Evolutionary conservation across 92 coral and sea anemone genomes (phyloP), one percentile per base, ranked within the genome.

Genomic region (Bergia puertoricense): DNA sequence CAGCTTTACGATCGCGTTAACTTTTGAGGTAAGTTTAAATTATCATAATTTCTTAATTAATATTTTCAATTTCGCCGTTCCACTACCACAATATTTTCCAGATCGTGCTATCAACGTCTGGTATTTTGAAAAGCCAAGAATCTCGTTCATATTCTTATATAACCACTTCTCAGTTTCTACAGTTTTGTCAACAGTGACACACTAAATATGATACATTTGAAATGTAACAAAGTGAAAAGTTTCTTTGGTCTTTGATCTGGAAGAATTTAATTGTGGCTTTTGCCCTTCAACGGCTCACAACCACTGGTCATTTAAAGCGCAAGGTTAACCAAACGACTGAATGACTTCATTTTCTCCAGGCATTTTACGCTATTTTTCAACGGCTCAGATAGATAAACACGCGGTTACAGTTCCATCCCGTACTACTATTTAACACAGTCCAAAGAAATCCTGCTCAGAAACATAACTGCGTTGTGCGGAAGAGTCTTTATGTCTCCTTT

Each of bases 11-110:
- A 69, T 44, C 77, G 46, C 11, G 76, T 45, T 71, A 46, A 16
- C 62, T 68, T 44, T 84, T 69, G 79, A 84, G 87, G 79, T 84
- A 84, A 8, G 87, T 84, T 14, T 71, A 16, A 6, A 22, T 1
- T 40, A 11, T 62, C 1, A 76, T 20, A 23, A 6, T 76, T 72
- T 76, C 9, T 18, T 51, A 40, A 3, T 40, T 16, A 7, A 15
- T 41, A 40, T 1, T 74, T 15, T 40, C 48, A 16, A 74, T 39
- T 43, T 44, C 46, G 45, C 39, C 6, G 23, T 15, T 11, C 78
- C 44, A 74, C 23, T 42, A 62, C 69, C 69, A 62, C n/a, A 62
- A 23, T 30, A 22, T 23, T 48, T 36, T n/a, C 57, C 82, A n/a
- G 81, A 37, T 15, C 41, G 65, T 7, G 30, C 45, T 39, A 20